Conservation (phyloP, 2,113 vertebrate genomes). For the Phocoena sinus region DNA sequence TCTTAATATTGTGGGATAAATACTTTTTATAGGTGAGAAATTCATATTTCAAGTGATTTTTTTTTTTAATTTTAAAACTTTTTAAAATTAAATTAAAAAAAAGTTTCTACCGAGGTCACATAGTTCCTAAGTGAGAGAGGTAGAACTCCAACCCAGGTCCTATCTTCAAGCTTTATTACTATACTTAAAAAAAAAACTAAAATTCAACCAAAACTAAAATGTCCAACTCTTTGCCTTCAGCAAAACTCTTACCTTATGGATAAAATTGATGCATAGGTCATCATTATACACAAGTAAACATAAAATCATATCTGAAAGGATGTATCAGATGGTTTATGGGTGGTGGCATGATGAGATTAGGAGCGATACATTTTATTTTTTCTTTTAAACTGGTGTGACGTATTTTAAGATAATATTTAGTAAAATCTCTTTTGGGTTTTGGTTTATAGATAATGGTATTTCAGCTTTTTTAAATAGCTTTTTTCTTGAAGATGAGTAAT, state of each 20-base stretch:
- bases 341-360: neutral
- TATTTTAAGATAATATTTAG: neutral
- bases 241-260: neutral
- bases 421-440: neutral
- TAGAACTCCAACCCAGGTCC: neutral
- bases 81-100: too few species aligned
- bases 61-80: too few species aligned
- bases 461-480: neutral
- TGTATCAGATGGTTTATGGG: neutral
- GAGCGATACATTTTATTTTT: neutral
- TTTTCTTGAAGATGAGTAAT: neutral
- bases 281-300: neutral
- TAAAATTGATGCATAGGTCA: neutral
- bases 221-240: neutral
- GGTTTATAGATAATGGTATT: neutral
- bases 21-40: constrained; percentile 16
- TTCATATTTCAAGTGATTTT: neutral
- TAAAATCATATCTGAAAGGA: neutral
- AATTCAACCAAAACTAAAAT: neutral
- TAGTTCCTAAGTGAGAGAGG: neutral
- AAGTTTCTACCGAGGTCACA: neutral
- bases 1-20: neutral
- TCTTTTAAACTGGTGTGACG: neutral
- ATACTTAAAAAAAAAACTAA: neutral
- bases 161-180: neutral